Evolutionary conservation across 35 echinoderm and acorn worm species (phyloP), one percentile per base, ranked within the genome.

Genomic region (Chiridota heheva): DNA sequence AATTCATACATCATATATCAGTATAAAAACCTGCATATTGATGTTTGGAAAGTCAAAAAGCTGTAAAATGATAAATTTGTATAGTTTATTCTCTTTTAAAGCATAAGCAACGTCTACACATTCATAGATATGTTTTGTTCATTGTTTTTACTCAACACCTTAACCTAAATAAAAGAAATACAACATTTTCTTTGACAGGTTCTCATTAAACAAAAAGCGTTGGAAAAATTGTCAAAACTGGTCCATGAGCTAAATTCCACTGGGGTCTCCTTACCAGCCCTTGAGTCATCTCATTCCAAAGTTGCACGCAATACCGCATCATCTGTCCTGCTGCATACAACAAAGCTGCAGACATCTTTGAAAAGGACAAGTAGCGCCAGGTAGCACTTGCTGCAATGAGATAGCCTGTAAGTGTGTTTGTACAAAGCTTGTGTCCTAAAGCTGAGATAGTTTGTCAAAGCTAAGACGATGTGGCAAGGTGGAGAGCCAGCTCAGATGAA

Each of bases 291-390:
- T 15, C 59, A 81, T 12, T 73, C 86, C 1, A 82, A 84, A n/a
- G 73, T 71, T 78, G 61, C 83, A 41, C 63, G 87, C 20, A 91
- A 87, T 66, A 97, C 88, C 61, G 88, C 88, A 12, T 67, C 73
- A 22, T 84, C 81, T 20, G 79, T 97, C 1, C 60, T 78, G 0
- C 88, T 91, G 34, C 93, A 97, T 65, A 87, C 82, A 15, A 29
- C 62, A 18, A 91, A 75, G 43, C 69, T 97, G 26, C 82, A 91
- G 26, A 75, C 66, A 32, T 78, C 82, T 26, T 77, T 96, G 4
- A 84, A 89, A 38, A 73, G 90, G 78, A 60, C 66, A 37, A 84
- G 66, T 43, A 92, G 90, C 78, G 90, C 88, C 18, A 78, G 84
- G 49, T 87, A n/a, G n/a, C n/a, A n/a, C n/a, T n/a, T n/a, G n/a